phyloP scores from a whole-genome alignment of 2,888 invertebrate genomes.

The Eupelmus urozonus region DNA sequence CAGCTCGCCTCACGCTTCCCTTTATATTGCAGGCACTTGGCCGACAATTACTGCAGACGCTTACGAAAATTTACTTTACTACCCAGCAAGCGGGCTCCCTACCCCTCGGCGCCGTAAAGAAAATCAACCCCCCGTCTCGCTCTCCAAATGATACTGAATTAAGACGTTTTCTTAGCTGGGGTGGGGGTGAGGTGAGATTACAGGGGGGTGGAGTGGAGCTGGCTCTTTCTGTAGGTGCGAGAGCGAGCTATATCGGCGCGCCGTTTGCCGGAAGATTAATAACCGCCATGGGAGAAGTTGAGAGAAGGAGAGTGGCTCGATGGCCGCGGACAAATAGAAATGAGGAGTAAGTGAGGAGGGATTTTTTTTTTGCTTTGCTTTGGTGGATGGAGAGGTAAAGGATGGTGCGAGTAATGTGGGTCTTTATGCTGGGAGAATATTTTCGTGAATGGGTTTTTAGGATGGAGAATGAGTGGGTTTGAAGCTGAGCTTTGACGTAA shows the following conservation, averaged over 20 bases:
- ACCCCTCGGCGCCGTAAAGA: no score
- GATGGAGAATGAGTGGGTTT: no score
- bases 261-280: slow-evolving; percentile 22
- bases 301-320: not conserved
- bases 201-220: not conserved
- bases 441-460: no score
- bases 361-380: no score
- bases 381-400: no score
- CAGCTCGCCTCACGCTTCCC: no score
- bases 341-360: not conserved
- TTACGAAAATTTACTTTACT: no score
- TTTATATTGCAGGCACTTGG: no score
- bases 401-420: no score
- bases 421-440: no score
- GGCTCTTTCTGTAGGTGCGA: not conserved
- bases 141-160: slow-evolving; percentile 24
- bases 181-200: not conserved
- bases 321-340: slow-evolving; percentile 19
- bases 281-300: slow-evolving; percentile 4
- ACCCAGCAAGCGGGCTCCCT: not conserved
- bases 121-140: not conserved
- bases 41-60: no score
- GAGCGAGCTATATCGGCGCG: slow-evolving; percentile 9
- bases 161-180: not conserved
- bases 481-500: no score